phyloP scores from a whole-genome alignment of 1,140 invertebrate species.

The Leptonema lineaticorne region DNA sequence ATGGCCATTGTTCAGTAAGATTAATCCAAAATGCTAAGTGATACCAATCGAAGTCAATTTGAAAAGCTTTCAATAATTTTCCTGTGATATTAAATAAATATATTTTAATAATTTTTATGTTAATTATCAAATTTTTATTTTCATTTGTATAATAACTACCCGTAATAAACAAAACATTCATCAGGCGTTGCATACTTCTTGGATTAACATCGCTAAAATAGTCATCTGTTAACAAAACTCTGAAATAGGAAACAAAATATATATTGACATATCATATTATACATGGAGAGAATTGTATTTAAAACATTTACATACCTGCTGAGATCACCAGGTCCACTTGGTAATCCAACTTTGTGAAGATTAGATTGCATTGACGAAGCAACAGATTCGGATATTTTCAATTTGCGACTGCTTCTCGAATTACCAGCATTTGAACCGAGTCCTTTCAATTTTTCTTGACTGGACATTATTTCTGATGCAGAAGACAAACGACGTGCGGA shows the following conservation, averaged over 20 bases:
- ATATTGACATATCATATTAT: slow-evolving; percentile 1
- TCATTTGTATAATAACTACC: slow-evolving; percentile 59
- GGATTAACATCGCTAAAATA: slow-evolving; percentile 98
- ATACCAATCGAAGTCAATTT: slow-evolving; percentile 99
- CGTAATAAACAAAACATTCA: slow-evolving; percentile 97
- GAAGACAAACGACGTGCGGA: slow-evolving; percentile 75
- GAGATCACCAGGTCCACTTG: slow-evolving; percentile 37
- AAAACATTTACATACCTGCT: slow-evolving; percentile 32
- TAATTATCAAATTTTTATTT: background rate
- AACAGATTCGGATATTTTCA: slow-evolving; percentile 82
- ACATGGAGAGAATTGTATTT: background rate
- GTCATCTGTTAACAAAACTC: slow-evolving; percentile 89
- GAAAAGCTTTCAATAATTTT: slow-evolving; percentile 93
- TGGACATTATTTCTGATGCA: slow-evolving; percentile 76
- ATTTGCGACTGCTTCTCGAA: slow-evolving; percentile 55
- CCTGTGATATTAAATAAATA: slow-evolving; percentile 60
- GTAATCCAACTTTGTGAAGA: slow-evolving; percentile 59
- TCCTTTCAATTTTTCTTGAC: slow-evolving; percentile 58
- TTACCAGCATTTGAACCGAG: slow-evolving; percentile 29
- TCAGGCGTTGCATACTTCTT: slow-evolving; percentile 89
- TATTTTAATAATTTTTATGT: too few relatives aligned
- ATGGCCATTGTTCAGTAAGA: slow-evolving; percentile 98
- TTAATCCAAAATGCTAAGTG: slow-evolving; percentile 96
- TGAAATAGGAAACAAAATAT: slow-evolving; percentile 30
- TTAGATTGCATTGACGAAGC: slow-evolving; percentile 88